Conservation (phyloP, 2,113 vertebrate species). For the Cacatua alba region DNA sequence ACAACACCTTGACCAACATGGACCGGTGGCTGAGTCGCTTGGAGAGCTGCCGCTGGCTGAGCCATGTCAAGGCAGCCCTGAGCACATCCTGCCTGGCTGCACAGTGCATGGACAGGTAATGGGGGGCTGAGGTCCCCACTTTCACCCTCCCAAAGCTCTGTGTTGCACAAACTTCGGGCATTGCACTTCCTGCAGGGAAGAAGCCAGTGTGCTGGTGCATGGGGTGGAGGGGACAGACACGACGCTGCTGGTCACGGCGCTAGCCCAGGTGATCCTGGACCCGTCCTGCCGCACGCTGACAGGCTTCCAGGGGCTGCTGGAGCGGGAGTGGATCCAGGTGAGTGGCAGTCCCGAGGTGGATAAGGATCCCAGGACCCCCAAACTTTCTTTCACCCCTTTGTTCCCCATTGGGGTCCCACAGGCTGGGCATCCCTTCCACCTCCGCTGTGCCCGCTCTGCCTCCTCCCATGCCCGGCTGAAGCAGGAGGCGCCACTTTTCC, state of each 20-base stretch:
- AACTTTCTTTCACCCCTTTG: accelerated
- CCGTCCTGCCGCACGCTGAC: conserved; percentile 77
- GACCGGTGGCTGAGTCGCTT: conserved; percentile 86
- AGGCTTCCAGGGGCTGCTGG: conserved; percentile 86
- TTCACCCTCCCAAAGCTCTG: accelerated
- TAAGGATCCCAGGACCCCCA: accelerated
- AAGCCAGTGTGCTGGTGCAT: conserved; percentile 82
- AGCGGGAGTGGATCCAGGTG: conserved; percentile 89
- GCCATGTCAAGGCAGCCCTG: conserved; percentile 82
- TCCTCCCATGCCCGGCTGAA: conserved; percentile 79
- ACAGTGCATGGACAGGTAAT: conserved; percentile 86
- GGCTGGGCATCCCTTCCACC: conserved; percentile 87
- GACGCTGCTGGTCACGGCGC: conserved; percentile 83
- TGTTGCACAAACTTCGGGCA: accelerated
- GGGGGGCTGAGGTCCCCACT: neutral
- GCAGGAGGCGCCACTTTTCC: conserved; percentile 84
- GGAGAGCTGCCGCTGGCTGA: conserved; percentile 86
- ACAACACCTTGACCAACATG: conserved; percentile 72
- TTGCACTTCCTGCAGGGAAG: conserved; percentile 69
- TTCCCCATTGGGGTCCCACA: neutral
- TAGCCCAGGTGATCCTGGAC: conserved; percentile 88
- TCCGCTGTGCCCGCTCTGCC: conserved; percentile 81
- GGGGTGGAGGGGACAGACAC: conserved; percentile 83
- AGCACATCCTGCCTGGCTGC: conserved; percentile 83
- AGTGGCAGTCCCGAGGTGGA: accelerated